Evolutionary conservation across 1,140 invertebrate species (phyloP).

Genomic region (Coptotermes formosanus): DNA sequence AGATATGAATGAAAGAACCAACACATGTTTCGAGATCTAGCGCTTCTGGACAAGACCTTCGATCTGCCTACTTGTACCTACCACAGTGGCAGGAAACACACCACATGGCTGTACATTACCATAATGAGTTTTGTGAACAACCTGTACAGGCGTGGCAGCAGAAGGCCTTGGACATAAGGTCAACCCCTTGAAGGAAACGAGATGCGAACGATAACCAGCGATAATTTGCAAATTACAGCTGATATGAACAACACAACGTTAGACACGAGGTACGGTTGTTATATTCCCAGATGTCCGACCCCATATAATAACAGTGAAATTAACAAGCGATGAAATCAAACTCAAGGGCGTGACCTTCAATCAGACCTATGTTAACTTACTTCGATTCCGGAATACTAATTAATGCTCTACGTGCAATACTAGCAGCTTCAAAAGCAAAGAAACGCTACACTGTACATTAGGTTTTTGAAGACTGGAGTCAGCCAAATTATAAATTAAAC

Average conservation of each 20-base stretch:
- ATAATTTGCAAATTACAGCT: neutral
- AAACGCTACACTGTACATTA: neutral
- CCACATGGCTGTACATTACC: neutral
- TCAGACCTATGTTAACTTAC: neutral
- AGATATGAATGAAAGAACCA: no score
- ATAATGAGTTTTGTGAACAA: neutral
- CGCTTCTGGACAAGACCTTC: neutral
- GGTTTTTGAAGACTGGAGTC: no score
- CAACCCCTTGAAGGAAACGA: neutral
- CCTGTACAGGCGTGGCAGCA: neutral
- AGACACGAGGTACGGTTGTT: neutral
- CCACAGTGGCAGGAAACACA: neutral
- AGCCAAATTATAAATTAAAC: no score
- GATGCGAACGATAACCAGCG: neutral
- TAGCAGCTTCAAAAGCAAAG: neutral
- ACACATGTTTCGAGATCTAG: neutral
- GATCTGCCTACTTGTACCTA: neutral
- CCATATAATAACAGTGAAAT: neutral
- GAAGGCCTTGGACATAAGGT: constrained; percentile 3
- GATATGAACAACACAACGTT: neutral
- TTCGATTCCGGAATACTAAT: neutral
- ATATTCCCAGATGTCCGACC: neutral
- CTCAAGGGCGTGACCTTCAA: neutral
- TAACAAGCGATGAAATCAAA: neutral
- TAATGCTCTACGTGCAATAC: neutral